Base-by-base conservation (phyloP, 1,140 invertebrate genomes). In the Gryllus bimaculatus region DNA sequence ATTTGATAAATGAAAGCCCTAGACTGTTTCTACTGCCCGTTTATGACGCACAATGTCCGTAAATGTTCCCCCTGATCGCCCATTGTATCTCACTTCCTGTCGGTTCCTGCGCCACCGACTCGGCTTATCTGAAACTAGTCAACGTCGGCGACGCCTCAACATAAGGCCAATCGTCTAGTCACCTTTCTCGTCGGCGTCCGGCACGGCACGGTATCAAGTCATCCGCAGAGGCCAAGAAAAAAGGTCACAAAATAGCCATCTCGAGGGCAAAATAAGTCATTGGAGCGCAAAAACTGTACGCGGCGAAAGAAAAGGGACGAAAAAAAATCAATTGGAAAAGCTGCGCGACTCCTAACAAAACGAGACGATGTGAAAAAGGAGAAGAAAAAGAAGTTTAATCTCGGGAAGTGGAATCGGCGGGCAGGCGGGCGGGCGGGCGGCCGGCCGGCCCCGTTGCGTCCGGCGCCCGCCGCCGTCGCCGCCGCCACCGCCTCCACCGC, bases 191-290 rank as follows among this genome's bases (percentile, higher is more conserved):
- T 66, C 54, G 54, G 54, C 54, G 54, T 3, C 54, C 54, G 54
- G 54, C 54, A 18, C 10, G 2, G 54, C 54, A 66, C 54, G 54
- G 54, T 66, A 66, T 66, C 54, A 66, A 66, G 54, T 66, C 54
- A 66, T 66, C 54, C 54, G 54, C 54, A 66, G 54, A 66, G 54
- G 54, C 10, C 10, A 39, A 39, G 18, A 66, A 66, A 66, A 66
- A 48, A 49, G 76, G 76, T 77, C 39, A 20, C 76, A 77, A 48
- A 48, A 77, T 77, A 77, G 48, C 76, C 76, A 48, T n/a, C 47
- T 77, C 48, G 39, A 77, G 39, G 76, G 48, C 47, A 77, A 49
- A 77, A 77, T 77, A 77, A 77, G 76, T 77, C 76, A 77, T 77
- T 77, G 39, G 20, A n/a, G 39, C 76, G 48, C 18, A 77, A 77